Evolutionary conservation across 2,888 invertebrate genomes (phyloP), one percentile per base, ranked within the genome.

Genomic region (Papilio gigon): DNA sequence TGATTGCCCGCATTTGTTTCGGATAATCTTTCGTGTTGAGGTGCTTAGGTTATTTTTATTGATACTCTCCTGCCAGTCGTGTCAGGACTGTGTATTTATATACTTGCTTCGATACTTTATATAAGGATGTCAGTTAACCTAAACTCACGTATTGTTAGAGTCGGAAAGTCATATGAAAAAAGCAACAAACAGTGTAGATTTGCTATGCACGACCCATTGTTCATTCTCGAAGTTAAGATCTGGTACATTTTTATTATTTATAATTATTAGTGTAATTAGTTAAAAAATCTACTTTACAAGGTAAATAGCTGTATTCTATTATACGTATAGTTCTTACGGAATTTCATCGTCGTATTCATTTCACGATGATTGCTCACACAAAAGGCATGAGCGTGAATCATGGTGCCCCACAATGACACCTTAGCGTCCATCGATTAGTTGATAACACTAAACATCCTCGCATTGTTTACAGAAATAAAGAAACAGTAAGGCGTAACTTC

Each of bases 311-410:
- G 11, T n/a, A 17, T 33, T 30, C 27, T 44, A 65, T 8, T 25
- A 56, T 62, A 63, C 25, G 14, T 25, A 61, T 63, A 68, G 42
- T 20, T 68, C 22, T 50, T 60, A 60, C 47, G 27, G 63, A 27
- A 20, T 14, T 20, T 33, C 27, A 35, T 47, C 20, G 33, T 11
- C 14, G 33, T 9, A n/a, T 22, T 37, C 12, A 27, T 50, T 67
- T 61, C 50, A 62, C 65, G 63, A 64, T 68, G 68, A 68, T 70
- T 64, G 65, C 73, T 71, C 70, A 68, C 70, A 75, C 70, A 70
- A 72, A 77, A 72, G 78, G 74, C 71, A 72, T 87, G 87, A 87
- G 75, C 67, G 78, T 88, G 89, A 88, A 81, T 88, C 87, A 87
- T 74, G 71, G 75, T 72, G 73, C 76, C 76, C 71, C 75, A 85